Percentiles rank a stretch among this genome's conserved stretches.
These are phyloP conservation scores for Aquatica leii DNA, from an alignment of 2,888 invertebrate genomes.

Conservation along the genomic window DNA sequence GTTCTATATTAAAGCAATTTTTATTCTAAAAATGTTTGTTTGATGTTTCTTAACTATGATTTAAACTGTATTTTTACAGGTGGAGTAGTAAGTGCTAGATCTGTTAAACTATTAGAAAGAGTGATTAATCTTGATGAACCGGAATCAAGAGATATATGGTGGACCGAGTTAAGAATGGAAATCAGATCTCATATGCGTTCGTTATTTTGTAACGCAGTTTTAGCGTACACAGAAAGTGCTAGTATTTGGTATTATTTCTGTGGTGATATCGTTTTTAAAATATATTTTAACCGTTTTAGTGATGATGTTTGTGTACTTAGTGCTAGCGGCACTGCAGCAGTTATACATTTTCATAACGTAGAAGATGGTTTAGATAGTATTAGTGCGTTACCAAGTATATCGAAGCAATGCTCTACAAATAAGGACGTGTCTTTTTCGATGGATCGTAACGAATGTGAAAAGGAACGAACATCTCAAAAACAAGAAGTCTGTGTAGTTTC, in stretches of 20 bases:
- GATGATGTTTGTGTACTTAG: conserved; percentile 96
- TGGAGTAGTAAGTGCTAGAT: conserved; percentile 85
- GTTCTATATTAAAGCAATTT: too few species aligned
- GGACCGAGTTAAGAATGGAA: conserved; percentile 96
- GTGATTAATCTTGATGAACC: conserved; percentile 88
- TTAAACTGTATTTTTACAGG: conserved; percentile 60
- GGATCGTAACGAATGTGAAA: conserved; percentile 63
- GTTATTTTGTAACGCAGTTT: conserved; percentile 91
- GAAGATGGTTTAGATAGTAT: conserved; percentile 51
- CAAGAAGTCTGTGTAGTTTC: conserved; percentile 12
- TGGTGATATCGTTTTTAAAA: too few species aligned
- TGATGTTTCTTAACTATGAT: too few species aligned
- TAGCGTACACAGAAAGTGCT: conserved; percentile 92
- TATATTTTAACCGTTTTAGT: too few species aligned
- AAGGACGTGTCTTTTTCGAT: conserved; percentile 62
- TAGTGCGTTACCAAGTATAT: conserved; percentile 45
- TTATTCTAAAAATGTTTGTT: too few species aligned
- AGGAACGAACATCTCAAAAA: conserved; percentile 53
- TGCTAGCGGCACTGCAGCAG: conserved; percentile 93
- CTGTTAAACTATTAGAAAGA: conserved; percentile 82
- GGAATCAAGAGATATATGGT: conserved; percentile 93
- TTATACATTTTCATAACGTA: conserved; percentile 70
- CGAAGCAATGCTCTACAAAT: conserved; percentile 43
- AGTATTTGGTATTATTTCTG: conserved; percentile 84
- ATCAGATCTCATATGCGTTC: conserved; percentile 92